Conservation (phyloP, 2,888 invertebrate genomes). For the Keiferia lycopersicella region DNA sequence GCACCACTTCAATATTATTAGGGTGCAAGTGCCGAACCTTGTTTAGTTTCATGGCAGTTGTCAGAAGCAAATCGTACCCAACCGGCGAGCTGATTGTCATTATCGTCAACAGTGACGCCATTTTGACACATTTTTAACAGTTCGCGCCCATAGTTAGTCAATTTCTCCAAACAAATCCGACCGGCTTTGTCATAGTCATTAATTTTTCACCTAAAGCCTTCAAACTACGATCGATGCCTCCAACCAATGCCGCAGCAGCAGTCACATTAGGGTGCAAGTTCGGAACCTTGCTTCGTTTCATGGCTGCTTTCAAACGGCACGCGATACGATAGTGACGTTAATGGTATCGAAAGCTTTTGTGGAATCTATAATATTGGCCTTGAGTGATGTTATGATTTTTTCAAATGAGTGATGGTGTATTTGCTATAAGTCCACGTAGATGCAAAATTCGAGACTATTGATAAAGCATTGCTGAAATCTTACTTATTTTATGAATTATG, state of each 20-base stretch:
- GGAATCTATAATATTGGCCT: neutral
- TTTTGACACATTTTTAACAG: too few species aligned
- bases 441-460: neutral
- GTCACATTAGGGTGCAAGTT: slow-evolving; percentile 29
- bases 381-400: neutral
- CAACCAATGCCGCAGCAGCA: slow-evolving; percentile 10
- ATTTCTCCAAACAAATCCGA: too few species aligned
- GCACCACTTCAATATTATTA: slow-evolving; percentile 9
- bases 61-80: neutral
- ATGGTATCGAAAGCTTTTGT: neutral
- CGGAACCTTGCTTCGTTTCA: slow-evolving; percentile 23
- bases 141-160: too few species aligned
- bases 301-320: neutral
- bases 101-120: too few species aligned
- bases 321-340: slow-evolving; percentile 6
- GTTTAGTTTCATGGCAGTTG: neutral
- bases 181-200: too few species aligned
- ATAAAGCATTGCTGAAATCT: neutral
- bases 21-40: slow-evolving; percentile 29
- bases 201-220: too few species aligned
- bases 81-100: too few species aligned
- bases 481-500: too few species aligned
- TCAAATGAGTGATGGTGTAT: too few species aligned
- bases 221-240: neutral
- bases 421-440: neutral